Evolutionary conservation across 2,888 invertebrate species (phyloP).

Genomic region (Megalurothrips usitatus): DNA sequence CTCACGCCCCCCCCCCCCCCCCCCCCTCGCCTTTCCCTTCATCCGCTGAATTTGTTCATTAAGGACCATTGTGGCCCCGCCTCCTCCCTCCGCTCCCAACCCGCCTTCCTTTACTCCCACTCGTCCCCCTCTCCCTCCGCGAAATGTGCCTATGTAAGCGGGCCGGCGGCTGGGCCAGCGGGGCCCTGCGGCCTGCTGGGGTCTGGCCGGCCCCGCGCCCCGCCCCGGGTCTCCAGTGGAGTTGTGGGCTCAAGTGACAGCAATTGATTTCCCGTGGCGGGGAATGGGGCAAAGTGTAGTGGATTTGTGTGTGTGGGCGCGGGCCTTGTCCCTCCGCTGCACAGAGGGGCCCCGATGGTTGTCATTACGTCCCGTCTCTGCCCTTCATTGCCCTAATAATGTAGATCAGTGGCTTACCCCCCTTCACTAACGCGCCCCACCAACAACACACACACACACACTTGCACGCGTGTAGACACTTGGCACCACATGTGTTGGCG

Average conservation of each 20-base stretch:
- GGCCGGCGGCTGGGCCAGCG: not conserved
- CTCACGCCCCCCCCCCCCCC: too few relatives aligned
- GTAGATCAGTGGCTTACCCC: not conserved
- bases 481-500: too few relatives aligned
- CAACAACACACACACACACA: not conserved
- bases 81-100: not conserved
- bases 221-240: not conserved
- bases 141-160: slow-evolving; percentile 25
- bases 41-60: slow-evolving; percentile 1
- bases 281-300: not conserved
- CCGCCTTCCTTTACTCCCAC: not conserved
- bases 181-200: not conserved
- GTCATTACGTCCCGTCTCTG: not conserved
- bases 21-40: not conserved
- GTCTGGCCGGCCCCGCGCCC: not conserved
- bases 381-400: not conserved
- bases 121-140: not conserved
- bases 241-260: slow-evolving; percentile 24
- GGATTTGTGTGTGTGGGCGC: not conserved
- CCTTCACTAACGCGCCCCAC: not conserved
- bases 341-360: too few relatives aligned
- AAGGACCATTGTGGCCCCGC: not conserved
- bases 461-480: not conserved
- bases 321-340: not conserved
- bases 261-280: slow-evolving; percentile 15